Evolutionary conservation across 2,797 vertebrate genomes (phyloP), one percentile per base, ranked within the genome.

Genomic region (Lutjanus campechanus): DNA sequence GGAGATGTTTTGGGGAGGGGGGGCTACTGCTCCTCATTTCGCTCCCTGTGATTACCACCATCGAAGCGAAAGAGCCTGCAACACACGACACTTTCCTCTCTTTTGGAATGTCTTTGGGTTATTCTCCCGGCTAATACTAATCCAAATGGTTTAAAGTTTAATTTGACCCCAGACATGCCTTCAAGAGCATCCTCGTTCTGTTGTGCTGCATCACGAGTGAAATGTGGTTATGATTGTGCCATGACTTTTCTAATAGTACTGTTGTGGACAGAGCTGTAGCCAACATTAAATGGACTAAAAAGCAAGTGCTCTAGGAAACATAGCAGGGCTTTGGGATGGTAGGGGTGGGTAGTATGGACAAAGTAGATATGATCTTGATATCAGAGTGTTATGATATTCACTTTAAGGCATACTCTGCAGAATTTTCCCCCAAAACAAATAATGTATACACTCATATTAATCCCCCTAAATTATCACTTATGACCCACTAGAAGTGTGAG

Each of bases 41-140:
- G 8, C 76, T 88, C 43, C 16, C 47, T 65, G 5, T 68, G 17
- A 78, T 78, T 82, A 80, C 68, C 67, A 62, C 59, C 69, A 70
- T 64, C 1, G 6, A 69, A 59, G 62, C 43, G 20, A 64, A 76
- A 79, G 20, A 63, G 74, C 51, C 20, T 7, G 25, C 11, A 73
- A 56, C n/a, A 22, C 62, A 15, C 44, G 36, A 7, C 15, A 11
- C 36, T 22, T 55, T 72, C 17, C 44, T 46, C 53, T 46, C 41
- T 66, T 59, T 43, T 12, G 15, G 58, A 66, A 79, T 47, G 43
- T 59, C 54, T 41, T 41, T 2, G 3, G 55, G 60, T 64, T 63
- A 65, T 58, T 68, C 68, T 13, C 15, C 51, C 13, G 1, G 77
- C 58, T 61, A 46, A 73, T 49, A 50, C 67, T 36, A 36, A 71